Evolutionary conservation across 2,888 invertebrate species (phyloP), one percentile per base, ranked within the genome.

Genomic region (Dorcus hopei): DNA sequence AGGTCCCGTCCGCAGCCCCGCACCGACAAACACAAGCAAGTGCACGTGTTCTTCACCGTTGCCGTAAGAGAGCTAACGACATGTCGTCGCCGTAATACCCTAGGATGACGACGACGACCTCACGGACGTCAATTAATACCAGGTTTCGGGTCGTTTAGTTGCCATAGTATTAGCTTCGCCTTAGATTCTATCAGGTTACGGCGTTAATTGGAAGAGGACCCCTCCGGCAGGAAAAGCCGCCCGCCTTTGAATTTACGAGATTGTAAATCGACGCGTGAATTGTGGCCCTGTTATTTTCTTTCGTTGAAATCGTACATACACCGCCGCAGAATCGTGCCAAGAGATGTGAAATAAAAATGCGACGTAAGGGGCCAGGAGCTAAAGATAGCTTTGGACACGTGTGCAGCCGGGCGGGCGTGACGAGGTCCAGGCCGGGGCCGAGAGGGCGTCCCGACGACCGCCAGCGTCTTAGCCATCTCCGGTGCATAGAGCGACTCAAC

Each of bases 371-470:
- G 77, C 75, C 75, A 69, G 75, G 73, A 71, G 73, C 77, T 78
- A 78, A 76, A 77, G 75, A 76, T 78, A 78, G 77, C 72, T 68
- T 72, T 74, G 70, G 77, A 77, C 77, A 78, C 78, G 78, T 78
- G 78, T 70, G 70, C 69, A 68, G 64, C 61, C 62, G 64, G 63
- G 62, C 67, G 61, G 60, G 65, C 64, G 63, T 65, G 64, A 65
- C 64, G 64, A 66, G 62, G 65, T 63, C 67, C 64, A 63, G 65
- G 66, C 66, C 60, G 61, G 65, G 59, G 52, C 62, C 54, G 57
- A 58, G 51, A 63, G 61, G 64, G 67, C 69, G 68, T 67, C 67
- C 64, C 66, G 66, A 59, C 68, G 61, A 56, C 45, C 51, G 52
- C 26, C 26, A 57, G 53, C 56, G 57, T 50, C 53, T 61, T 52